These are phyloP conservation scores for Chymomyza caudatula DNA, from an alignment of 2,888 invertebrate genomes.

Conservation along the genomic window DNA sequence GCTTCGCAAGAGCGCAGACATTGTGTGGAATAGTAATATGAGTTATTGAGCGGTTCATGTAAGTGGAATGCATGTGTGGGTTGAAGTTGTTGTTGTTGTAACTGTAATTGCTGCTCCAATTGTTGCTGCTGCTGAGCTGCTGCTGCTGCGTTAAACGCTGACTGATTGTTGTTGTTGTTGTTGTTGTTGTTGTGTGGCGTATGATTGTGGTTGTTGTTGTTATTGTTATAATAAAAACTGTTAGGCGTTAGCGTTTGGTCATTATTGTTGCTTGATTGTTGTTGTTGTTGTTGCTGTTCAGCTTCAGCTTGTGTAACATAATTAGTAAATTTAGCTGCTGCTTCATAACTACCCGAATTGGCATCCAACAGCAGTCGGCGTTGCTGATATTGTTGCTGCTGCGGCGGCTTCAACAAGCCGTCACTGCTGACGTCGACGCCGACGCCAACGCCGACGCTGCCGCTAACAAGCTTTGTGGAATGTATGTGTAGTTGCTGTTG, in stretches of 20 bases:
- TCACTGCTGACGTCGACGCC: conserved; percentile 34
- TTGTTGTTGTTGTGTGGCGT: conserved; percentile 13
- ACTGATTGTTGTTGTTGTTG: conserved; percentile 2
- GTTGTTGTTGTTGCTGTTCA: conserved; percentile 47
- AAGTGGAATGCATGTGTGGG: conserved; percentile 26
- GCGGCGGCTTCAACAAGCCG: conserved; percentile 53
- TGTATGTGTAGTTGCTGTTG: conserved; percentile 49
- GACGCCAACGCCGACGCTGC: too few relatives aligned
- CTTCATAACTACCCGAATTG: conserved; percentile 77
- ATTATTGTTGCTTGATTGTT: conserved; percentile 32
- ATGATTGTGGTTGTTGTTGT: conserved; percentile 26
- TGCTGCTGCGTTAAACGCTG: conserved; percentile 42
- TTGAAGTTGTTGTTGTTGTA: conserved; percentile 27
- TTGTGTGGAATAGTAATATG: conserved; percentile 67
- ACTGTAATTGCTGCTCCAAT: conserved; percentile 25
- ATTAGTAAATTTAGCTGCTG: conserved; percentile 35
- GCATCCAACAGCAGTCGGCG: conserved; percentile 75
- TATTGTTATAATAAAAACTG: conserved; percentile 13
- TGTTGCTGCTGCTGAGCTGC: conserved; percentile 19
- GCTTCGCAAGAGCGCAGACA: conserved; percentile 50
- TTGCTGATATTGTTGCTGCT: conserved; percentile 54
- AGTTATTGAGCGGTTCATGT: conserved; percentile 50
- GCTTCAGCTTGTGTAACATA: conserved; percentile 29
- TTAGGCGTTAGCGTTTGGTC: conserved; percentile 18
- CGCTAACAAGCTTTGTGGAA: conserved; percentile 48